Conservation (phyloP, 2,797 vertebrate species). For the Bradypus variegatus region DNA sequence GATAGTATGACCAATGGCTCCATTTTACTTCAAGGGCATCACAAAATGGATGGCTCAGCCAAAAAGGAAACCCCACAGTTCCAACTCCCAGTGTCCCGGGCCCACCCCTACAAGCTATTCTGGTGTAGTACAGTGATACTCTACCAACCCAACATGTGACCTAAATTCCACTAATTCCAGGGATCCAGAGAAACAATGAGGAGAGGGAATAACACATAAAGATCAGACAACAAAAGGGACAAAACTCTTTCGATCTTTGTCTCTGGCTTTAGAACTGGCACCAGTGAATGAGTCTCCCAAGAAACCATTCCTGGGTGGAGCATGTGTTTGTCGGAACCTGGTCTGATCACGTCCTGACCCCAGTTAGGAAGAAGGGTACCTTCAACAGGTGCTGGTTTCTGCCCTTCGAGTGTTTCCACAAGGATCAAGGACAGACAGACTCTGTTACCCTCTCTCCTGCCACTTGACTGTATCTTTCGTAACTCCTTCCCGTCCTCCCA, state of each 20-base stretch:
- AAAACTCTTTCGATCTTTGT: neutral
- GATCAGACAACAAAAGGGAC: neutral
- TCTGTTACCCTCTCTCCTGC: neutral
- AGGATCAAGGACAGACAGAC: neutral
- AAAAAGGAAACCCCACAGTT: slow-evolving; percentile 53
- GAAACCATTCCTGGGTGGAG: neutral
- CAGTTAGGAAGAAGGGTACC: neutral
- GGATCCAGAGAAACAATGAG: neutral
- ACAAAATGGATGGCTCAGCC: neutral
- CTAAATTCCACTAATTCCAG: neutral
- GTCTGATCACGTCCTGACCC: neutral
- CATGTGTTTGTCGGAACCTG: neutral
- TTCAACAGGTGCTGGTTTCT: neutral
- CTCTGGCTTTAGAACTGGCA: slow-evolving; percentile 1
- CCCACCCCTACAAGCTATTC: neutral
- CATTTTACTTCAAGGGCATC: neutral
- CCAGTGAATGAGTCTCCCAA: neutral
- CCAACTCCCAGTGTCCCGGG: slow-evolving; percentile 40
- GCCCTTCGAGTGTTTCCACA: slow-evolving; percentile 1
- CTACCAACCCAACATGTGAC: neutral
- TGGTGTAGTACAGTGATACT: neutral
- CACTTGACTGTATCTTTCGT: neutral
- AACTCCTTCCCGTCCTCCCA: neutral
- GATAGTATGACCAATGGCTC: neutral
- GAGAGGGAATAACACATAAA: neutral